Evolutionary conservation across 2,113 vertebrate genomes (phyloP).

Genomic region (Galemys pyrenaicus): DNA sequence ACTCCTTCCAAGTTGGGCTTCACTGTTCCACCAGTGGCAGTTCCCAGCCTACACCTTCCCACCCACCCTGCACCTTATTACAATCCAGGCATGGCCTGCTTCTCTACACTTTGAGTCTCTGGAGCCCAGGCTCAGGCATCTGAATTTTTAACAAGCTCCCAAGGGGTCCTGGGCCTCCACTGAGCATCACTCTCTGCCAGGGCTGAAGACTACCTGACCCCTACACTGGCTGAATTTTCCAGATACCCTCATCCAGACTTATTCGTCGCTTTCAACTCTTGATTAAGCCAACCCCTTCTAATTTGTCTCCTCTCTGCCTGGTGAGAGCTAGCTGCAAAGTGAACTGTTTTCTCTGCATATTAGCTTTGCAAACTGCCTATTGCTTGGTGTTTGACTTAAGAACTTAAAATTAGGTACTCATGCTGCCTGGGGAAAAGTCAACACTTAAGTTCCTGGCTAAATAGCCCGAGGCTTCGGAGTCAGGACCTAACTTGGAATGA

Average conservation of each 20-base stretch:
- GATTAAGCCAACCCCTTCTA: background rate
- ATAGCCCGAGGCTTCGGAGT: background rate
- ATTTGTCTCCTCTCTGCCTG: background rate
- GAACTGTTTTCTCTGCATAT: background rate
- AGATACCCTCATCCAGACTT: background rate
- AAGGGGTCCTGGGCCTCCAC: rapidly evolving
- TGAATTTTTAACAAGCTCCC: constrained; percentile 30
- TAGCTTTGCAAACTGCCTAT: background rate
- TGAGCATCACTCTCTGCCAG: background rate
- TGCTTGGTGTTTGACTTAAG: background rate
- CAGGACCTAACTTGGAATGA: background rate
- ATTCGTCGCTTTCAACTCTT: background rate
- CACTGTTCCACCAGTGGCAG: rapidly evolving
- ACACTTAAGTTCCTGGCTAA: background rate
- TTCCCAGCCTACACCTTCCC: too few species aligned
- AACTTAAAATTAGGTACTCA: background rate
- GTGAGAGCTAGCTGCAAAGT: background rate
- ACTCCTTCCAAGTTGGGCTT: background rate
- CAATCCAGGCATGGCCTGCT: rapidly evolving
- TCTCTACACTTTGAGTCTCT: background rate
- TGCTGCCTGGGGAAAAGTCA: too few species aligned
- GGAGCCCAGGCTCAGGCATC: background rate
- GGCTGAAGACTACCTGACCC: background rate
- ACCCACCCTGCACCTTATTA: background rate
- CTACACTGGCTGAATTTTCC: background rate